phyloP scores from a whole-genome alignment of 2,888 invertebrate genomes.

The Noctua comes region DNA sequence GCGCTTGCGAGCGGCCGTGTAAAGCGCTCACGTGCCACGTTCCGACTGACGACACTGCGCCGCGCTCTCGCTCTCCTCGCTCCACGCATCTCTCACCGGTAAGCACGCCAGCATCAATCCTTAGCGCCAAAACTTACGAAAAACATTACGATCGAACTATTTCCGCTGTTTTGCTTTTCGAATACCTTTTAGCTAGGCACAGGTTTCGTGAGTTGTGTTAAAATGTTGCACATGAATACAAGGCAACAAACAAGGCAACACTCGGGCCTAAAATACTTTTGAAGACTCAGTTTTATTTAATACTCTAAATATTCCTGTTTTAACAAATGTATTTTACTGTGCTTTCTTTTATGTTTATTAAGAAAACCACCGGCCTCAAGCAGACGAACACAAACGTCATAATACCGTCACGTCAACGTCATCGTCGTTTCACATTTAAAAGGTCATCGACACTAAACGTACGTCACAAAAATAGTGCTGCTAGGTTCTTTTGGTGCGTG shows the following conservation, averaged over 20 bases:
- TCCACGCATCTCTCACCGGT: constrained; percentile 41
- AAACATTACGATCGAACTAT: constrained; percentile 18
- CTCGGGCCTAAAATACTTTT: not conserved
- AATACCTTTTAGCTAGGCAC: not conserved
- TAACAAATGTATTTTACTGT: not conserved
- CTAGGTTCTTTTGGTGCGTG: not conserved
- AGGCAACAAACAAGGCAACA: too few relatives aligned
- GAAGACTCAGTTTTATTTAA: not conserved
- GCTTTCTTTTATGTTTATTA: not conserved
- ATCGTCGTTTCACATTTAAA: not conserved
- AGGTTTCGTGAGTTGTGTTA: not conserved
- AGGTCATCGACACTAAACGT: not conserved
- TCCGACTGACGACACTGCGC: constrained; percentile 50
- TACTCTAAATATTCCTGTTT: not conserved
- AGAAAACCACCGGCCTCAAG: not conserved
- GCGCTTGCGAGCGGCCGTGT: constrained; percentile 48
- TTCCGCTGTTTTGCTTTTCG: not conserved
- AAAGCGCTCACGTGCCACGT: constrained; percentile 44
- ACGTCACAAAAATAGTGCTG: not conserved
- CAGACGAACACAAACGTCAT: constrained; percentile 1
- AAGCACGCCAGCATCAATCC: constrained; percentile 32
- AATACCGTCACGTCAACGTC: not conserved
- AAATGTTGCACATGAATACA: not conserved
- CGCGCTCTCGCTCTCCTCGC: constrained; percentile 20
- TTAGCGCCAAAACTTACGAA: constrained; percentile 45